These are phyloP conservation scores for Pipra filicauda DNA, from an alignment of 2,113 vertebrate species.

Conservation along the genomic window DNA sequence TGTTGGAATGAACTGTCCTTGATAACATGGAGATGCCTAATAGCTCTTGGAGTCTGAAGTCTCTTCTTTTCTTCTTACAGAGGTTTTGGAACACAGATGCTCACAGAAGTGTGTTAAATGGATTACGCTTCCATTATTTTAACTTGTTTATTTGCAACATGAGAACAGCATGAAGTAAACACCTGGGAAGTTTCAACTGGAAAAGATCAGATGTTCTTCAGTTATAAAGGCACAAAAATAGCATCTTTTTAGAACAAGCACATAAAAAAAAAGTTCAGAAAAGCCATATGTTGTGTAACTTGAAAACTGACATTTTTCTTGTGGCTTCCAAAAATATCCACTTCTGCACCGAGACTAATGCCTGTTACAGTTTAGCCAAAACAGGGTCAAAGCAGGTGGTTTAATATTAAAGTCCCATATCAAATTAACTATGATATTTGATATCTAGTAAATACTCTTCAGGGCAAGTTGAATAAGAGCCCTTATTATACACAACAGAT, in stretches of 20 bases:
- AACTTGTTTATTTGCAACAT: conserved; percentile 20
- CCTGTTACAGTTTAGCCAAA: conserved; percentile 7
- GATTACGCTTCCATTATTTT: conserved; percentile 11
- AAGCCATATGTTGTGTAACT: background rate
- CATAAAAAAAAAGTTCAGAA: background rate
- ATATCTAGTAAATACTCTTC: conserved; percentile 30
- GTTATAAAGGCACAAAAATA: background rate
- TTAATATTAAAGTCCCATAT: conserved; percentile 30
- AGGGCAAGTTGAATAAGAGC: background rate
- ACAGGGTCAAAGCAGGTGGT: conserved; percentile 14
- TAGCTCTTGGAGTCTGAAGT: background rate
- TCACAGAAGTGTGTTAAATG: background rate
- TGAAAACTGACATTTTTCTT: background rate
- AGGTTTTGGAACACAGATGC: background rate
- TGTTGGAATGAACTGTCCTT: background rate
- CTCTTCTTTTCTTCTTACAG: background rate
- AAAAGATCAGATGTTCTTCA: background rate
- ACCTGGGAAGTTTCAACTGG: conserved; percentile 10
- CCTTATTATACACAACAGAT: background rate
- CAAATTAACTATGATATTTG: conserved; percentile 16
- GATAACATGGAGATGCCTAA: background rate
- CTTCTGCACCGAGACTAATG: conserved; percentile 1
- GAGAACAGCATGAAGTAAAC: conserved; percentile 8
- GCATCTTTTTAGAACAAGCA: background rate
- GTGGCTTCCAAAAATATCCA: conserved; percentile 37